Base-by-base conservation (phyloP, 2,797 vertebrate genomes). In the Etheostoma perlongum region DNA sequence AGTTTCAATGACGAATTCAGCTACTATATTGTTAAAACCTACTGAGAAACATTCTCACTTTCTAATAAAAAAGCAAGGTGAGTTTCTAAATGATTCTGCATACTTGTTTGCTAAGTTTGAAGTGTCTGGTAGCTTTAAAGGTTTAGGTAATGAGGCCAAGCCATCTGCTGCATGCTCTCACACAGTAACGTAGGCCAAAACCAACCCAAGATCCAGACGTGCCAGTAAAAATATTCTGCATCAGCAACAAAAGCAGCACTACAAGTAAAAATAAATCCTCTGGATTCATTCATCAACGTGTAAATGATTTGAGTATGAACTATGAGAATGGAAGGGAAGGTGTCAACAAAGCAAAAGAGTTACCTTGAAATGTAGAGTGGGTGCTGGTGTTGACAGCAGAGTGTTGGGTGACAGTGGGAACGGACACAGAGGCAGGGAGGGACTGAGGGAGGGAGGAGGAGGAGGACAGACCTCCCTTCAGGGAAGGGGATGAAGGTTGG, bases 321-420 rank as follows among this genome's bases (percentile, higher is more conserved):
- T 69, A 77, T 40, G 54, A 62, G 58, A 73, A 72, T 55, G 71
- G 33, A 81, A 71, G 30, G 76, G 86, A 78, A 72, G 51, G 54
- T 63, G 78, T 79, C 72, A 73, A 89, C 63, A 70, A 86, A 84
- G 85, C 76, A 81, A 87, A 90, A 83, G 85, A 85, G 89, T 96
- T 96, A 96, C 95, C 95, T 96, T 96, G 95, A 84, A 93, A 93
- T 84, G 95, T 85, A 92, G 96, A 93, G 94, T 95, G 96, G 93
- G 95, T 85, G 95, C 95, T 96, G 95, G 92, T 94, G 95, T 93
- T 96, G 95, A 94, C 94, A 96, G 96, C 90, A 93, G 94, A 94
- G 87, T 93, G 93, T 54, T 96, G 96, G 87, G 94, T 90, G 88
- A 94, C 93, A 93, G 93, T 88, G 85, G 91, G 88, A 94, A 95